Evolutionary conservation across 2,797 vertebrate genomes (phyloP), one percentile per base, ranked within the genome.

Genomic region (Gobionotothen gibberifrons): DNA sequence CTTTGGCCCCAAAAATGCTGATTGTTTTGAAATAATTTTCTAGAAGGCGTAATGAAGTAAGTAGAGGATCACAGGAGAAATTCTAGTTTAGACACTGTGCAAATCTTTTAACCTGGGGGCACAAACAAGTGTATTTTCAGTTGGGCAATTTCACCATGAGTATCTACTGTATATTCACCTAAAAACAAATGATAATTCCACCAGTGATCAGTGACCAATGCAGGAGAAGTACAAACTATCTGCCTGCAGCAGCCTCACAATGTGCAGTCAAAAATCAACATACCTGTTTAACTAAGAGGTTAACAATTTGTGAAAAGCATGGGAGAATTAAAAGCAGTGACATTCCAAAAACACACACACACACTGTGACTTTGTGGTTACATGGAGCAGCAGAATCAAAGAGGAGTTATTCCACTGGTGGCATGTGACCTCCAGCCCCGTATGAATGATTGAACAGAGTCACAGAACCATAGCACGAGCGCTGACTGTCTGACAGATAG

Each of bases 391-490:
- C 66, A 72, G 78, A 89, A 89, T 92, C 85, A 91, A 89, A 90
- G 84, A 62, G 4, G 11, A 86, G 66, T 84, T 90, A 90, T 92
- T 91, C 90, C 76, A 54, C 72, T 61, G n/a, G 54, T 85, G 87
- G 81, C 82, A 43, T 76, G 82, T 78, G 82, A 91, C 89, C 89
- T 87, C 76, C 75, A 17, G 53, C 83, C 82, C 47, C 0, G 53
- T 44, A 87, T 91, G 81, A 92, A 91, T 92, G 89, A 90, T 89
- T 90, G 85, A 92, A 80, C 81, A 87, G 79, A 79, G 85, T 75
- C 83, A 72, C 74, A 85, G 78, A 82, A 70, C 69, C 81, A 78
- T 68, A 72, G 80, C 85, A 74, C 51, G 59, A 84, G 65, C 78
- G 56, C 66, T 54, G 85, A 67, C 78, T 74, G 66, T 63, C 64